Conservation (phyloP, 2,113 vertebrate species). For the Irena cyanogastra region DNA sequence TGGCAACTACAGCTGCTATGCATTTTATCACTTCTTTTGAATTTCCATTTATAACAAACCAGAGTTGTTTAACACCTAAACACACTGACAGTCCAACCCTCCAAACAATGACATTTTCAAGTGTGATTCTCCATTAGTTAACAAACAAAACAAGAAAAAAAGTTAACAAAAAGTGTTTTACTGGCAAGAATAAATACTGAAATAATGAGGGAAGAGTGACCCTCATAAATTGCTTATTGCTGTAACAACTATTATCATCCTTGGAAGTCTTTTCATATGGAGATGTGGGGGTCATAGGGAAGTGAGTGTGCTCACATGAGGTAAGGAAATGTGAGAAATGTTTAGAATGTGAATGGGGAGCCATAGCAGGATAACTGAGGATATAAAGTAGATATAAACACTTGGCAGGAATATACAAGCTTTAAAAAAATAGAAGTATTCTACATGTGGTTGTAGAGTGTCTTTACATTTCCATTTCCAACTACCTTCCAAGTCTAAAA, state of each 20-base stretch:
- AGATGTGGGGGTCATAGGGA: background rate
- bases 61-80: background rate
- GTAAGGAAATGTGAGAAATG: background rate
- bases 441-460: background rate
- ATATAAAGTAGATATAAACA: background rate
- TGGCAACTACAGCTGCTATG: constrained; percentile 40
- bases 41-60: constrained; percentile 35
- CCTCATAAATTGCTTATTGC: background rate
- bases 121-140: background rate
- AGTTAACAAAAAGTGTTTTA: background rate
- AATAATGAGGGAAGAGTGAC: background rate
- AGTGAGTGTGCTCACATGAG: background rate
- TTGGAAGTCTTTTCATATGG: background rate
- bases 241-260: background rate
- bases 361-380: background rate
- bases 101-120: background rate
- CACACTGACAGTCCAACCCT: background rate
- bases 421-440: background rate
- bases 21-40: background rate
- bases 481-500: background rate
- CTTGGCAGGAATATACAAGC: background rate
- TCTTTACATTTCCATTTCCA: background rate
- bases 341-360: background rate
- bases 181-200: background rate
- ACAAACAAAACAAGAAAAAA: background rate